Evolutionary conservation across 2,113 vertebrate genomes (phyloP), one percentile per base, ranked within the genome.

Genomic region (Odobenus rosmarus): DNA sequence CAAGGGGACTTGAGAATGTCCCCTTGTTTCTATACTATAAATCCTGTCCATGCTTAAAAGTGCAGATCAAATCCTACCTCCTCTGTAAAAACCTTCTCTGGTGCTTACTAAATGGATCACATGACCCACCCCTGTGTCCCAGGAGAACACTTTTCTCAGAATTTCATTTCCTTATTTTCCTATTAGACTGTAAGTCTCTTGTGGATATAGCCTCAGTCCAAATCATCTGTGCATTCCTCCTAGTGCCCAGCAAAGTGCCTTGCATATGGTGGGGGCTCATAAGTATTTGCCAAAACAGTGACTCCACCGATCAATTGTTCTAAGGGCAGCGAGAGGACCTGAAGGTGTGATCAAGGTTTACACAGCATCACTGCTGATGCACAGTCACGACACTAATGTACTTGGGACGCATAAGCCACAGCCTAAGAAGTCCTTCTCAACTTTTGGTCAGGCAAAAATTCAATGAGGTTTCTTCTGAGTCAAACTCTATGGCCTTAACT

Each of bases 61-160:
- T 2, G 10, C 67, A 33, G 49, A 42, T 81, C 24, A 46, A 57
- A 67, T 7, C 46, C 77, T 18, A 31, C 6, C 67, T 59, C 64
- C 36, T 39, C 62, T 33, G 19, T 19, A 51, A 71, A 71, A 42
- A 28, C 53, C 24, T 77, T 26, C 42, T 77, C 62, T 61, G 46
- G 24, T 67, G 67, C 67, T 74, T 31, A 42, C 16, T 33, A 23
- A 4, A 23, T 24, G 24, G 90, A 61, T 31, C 36, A 31, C 8
- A 10, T 0, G 46, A 46, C 46, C 57, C n/a, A 28, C 23, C 21
- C 23, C n/a, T 0, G 0, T 13, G 0, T 61, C 33, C 31, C 33
- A 72, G 74, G 36, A 69, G 36, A 61, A 72, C 9, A 55, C 16
- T 23, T 51, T 51, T 24, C 33, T 74, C 26, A 1, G 33, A 28